Evolutionary conservation across 1,140 invertebrate species (phyloP).

Genomic region (Heliconius nattereri): DNA sequence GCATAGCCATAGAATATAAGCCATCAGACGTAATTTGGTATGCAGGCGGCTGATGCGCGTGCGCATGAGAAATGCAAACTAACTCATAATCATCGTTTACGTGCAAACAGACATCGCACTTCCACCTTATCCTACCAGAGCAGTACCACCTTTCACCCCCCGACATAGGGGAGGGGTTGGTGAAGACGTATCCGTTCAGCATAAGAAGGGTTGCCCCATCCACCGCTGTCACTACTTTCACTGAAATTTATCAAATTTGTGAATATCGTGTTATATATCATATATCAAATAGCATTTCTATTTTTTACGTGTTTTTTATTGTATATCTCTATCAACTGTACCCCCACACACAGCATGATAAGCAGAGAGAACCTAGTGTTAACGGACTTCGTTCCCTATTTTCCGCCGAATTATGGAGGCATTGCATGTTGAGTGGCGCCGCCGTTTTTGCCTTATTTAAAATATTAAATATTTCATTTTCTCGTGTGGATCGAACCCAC

Average conservation of each 20-base stretch:
- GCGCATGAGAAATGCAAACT: conserved; percentile 66
- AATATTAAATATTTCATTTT: too few relatives aligned
- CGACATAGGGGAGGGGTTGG: conserved; percentile 63
- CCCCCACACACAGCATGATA: too few relatives aligned
- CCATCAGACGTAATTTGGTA: conserved; percentile 61
- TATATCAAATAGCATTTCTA: neutral
- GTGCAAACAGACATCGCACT: conserved; percentile 69
- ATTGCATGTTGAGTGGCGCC: too few relatives aligned
- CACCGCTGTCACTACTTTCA: conserved; percentile 70
- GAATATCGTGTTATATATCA: neutral
- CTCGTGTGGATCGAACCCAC: too few relatives aligned
- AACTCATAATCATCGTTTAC: conserved; percentile 75
- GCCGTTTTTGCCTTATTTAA: too few relatives aligned
- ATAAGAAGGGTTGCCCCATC: conserved; percentile 70
- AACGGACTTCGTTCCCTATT: too few relatives aligned
- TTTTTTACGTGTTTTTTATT: neutral
- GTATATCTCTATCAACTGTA: too few relatives aligned
- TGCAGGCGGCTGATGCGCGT: conserved; percentile 60
- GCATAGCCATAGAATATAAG: conserved; percentile 49
- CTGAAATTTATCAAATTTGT: conserved; percentile 51
- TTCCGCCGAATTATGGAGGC: too few relatives aligned
- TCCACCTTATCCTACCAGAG: conserved; percentile 64
- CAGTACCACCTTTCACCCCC: conserved; percentile 73
- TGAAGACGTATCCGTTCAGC: conserved; percentile 69
- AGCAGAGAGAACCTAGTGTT: too few relatives aligned